These are phyloP conservation scores for Cyrtorhinus lividipennis DNA, from an alignment of 1,140 invertebrate species.

Conservation along the genomic window DNA sequence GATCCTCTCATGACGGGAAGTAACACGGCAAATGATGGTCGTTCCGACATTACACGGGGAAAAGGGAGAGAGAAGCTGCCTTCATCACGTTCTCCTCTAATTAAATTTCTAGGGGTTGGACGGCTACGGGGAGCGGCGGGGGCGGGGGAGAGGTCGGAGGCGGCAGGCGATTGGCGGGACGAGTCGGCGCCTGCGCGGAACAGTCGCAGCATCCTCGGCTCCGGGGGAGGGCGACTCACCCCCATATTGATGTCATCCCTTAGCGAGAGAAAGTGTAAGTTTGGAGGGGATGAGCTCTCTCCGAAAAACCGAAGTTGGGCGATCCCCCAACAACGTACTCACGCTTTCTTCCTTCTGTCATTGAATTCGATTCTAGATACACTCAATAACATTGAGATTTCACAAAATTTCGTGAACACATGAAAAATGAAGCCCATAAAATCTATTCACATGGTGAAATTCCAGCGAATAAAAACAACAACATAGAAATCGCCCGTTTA, in stretches of 20 bases:
- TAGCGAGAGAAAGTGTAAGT: background rate
- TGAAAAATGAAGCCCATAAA: no score
- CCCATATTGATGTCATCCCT: constrained; percentile 16
- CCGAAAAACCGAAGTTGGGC: no score
- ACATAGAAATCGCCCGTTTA: no score
- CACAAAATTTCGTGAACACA: no score
- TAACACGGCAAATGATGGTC: constrained; percentile 12
- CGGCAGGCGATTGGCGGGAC: constrained; percentile 33
- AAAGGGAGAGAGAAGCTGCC: constrained; percentile 1
- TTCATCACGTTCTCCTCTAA: constrained; percentile 8
- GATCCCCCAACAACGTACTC: no score
- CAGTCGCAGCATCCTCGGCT: constrained; percentile 1
- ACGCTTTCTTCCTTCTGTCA: no score
- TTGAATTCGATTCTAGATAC: no score
- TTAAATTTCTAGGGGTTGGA: constrained; percentile 13
- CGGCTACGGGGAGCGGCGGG: constrained; percentile 21
- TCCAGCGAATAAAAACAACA: no score
- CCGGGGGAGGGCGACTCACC: constrained; percentile 4
- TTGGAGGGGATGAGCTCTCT: background rate
- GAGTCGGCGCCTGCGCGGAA: constrained; percentile 34
- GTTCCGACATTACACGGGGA: constrained; percentile 9
- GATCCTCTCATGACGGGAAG: constrained; percentile 15
- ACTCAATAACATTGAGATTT: no score
- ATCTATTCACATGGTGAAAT: no score
- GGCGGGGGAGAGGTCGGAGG: constrained; percentile 29